phyloP scores from a whole-genome alignment of 2,113 vertebrate species.

The Hystrix brachyura region DNA sequence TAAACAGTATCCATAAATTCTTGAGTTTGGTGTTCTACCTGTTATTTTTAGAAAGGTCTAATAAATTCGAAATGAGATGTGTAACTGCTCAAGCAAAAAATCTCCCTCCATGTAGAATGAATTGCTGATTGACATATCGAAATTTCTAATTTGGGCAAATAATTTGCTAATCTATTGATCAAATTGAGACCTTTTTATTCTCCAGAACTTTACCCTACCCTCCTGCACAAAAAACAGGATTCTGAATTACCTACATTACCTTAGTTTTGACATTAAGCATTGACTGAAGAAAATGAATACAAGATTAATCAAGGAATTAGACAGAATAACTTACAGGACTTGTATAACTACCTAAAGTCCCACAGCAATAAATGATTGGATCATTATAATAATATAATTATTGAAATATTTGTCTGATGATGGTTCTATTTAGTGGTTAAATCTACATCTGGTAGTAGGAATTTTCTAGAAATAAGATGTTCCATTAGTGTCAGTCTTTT shows the following conservation, averaged over 20 bases:
- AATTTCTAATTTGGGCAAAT: slow-evolving; percentile 1
- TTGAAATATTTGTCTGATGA: slow-evolving; percentile 38
- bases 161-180: slow-evolving; percentile 25
- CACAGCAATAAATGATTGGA: background rate
- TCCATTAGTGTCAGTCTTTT: slow-evolving; percentile 28
- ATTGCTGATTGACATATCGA: slow-evolving; percentile 31
- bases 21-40: slow-evolving; percentile 26
- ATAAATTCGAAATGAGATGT: background rate
- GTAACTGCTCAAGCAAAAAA: background rate
- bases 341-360: background rate
- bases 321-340: slow-evolving; percentile 34
- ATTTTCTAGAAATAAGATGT: slow-evolving; percentile 40
- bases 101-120: background rate
- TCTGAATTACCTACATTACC: background rate
- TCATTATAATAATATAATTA: background rate
- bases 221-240: background rate
- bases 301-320: background rate
- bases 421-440: slow-evolving; percentile 56
- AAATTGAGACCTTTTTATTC: background rate
- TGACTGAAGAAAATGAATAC: background rate
- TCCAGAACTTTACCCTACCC: background rate
- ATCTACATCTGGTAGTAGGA: background rate
- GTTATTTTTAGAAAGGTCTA: background rate
- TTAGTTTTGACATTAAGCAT: slow-evolving; percentile 5
- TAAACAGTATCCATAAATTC: slow-evolving; percentile 13